Conservation (phyloP, 2,888 invertebrate species). For the Acleris holmiana region DNA sequence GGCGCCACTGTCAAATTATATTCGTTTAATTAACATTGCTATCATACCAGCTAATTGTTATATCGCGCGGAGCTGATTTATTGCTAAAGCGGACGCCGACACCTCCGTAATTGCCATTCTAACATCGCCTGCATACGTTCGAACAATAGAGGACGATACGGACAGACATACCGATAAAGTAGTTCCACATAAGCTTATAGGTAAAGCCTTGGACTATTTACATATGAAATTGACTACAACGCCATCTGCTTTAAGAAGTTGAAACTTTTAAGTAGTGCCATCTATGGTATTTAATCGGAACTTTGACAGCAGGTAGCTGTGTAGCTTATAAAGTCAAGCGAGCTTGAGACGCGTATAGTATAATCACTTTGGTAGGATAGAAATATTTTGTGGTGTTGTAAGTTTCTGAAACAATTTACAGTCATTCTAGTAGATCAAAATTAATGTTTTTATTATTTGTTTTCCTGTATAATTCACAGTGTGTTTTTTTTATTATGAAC, state of each 20-base stretch:
- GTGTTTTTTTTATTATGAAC: background rate
- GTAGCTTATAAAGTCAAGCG: slow-evolving; percentile 7
- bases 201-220: background rate
- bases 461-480: no score
- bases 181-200: slow-evolving; percentile 33
- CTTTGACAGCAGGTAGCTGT: slow-evolving; percentile 41
- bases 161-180: slow-evolving; percentile 29
- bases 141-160: slow-evolving; percentile 54
- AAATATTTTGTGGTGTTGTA: no score
- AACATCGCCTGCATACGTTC: slow-evolving; percentile 66
- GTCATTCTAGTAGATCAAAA: no score
- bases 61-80: slow-evolving; percentile 83
- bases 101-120: slow-evolving; percentile 80
- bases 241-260: slow-evolving; percentile 55
- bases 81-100: slow-evolving; percentile 75
- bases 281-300: slow-evolving; percentile 54
- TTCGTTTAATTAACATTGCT: slow-evolving; percentile 84
- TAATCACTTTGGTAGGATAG: no score
- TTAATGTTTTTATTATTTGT: no score
- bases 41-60: slow-evolving; percentile 84
- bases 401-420: no score
- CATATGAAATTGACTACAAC: slow-evolving; percentile 39
- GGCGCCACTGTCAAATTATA: slow-evolving; percentile 66
- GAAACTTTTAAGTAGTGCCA: slow-evolving; percentile 55
- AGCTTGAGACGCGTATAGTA: background rate